Conservation (phyloP, 1,140 invertebrate genomes). For the Portunus trituberculatus region DNA sequence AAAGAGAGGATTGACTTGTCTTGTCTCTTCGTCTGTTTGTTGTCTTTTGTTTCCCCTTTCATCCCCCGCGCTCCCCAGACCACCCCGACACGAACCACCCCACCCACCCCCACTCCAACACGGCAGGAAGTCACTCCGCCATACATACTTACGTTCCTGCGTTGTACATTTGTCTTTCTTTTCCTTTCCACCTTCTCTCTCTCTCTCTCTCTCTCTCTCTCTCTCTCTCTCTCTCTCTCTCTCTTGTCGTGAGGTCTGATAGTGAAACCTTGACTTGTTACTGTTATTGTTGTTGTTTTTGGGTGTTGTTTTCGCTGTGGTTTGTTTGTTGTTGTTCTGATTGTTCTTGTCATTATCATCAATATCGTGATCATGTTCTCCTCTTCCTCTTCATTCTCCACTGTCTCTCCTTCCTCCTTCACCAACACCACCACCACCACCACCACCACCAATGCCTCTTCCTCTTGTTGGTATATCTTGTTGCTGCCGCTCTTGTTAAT, state of each 20-base stretch:
- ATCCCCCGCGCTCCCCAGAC: background rate
- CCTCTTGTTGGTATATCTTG: too few species aligned
- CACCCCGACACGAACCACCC: too few species aligned
- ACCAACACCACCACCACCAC: too few species aligned
- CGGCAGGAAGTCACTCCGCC: background rate
- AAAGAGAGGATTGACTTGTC: too few species aligned
- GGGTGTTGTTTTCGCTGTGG: background rate
- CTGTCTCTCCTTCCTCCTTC: background rate
- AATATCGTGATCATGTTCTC: background rate
- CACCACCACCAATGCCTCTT: too few species aligned
- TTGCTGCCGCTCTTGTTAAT: too few species aligned
- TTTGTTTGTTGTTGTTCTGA: background rate
- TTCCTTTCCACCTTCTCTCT: background rate
- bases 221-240: too few species aligned
- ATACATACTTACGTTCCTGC: background rate
- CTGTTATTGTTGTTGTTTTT: background rate
- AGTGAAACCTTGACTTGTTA: background rate
- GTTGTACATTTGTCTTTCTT: too few species aligned
- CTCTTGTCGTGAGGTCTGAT: background rate
- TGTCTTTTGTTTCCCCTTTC: background rate
- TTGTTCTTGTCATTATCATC: too few species aligned
- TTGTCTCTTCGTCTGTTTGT: too few species aligned
- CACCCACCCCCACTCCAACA: background rate
- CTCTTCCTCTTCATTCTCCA: background rate
- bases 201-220: background rate